These are phyloP conservation scores for Mesorhabditis belari DNA, from an alignment of 2,888 invertebrate species.

Conservation along the genomic window DNA sequence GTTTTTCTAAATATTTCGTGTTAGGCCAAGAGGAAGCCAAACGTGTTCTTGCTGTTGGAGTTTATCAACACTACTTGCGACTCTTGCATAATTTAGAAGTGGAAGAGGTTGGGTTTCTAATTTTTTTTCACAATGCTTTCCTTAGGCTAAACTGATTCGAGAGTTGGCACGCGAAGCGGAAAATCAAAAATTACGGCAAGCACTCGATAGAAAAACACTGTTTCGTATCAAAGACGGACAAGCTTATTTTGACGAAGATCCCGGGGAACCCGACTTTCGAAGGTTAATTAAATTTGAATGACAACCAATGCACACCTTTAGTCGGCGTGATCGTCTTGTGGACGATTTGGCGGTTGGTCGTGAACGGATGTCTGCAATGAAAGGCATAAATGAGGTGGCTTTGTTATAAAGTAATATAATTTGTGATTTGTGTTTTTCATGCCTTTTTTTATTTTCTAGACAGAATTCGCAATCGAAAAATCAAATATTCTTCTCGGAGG, in stretches of 20 bases:
- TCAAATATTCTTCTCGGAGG: slow-evolving; percentile 89
- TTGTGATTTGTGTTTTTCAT: slow-evolving; percentile 69
- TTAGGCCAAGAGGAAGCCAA: slow-evolving; percentile 71
- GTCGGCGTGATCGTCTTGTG: not conserved
- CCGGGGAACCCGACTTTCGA: not conserved
- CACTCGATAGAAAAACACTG: too few relatives aligned
- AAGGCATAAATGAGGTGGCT: not conserved
- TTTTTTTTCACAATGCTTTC: not conserved
- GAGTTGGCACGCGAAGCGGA: too few relatives aligned
- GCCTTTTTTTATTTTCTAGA: slow-evolving; percentile 2
- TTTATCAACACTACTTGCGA: slow-evolving; percentile 96
- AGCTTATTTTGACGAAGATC: not conserved
- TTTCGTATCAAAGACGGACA: too few relatives aligned
- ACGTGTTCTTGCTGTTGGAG: slow-evolving; percentile 91
- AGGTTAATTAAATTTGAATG: not conserved
- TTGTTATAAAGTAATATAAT: slow-evolving; percentile 65
- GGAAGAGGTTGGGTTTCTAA: slow-evolving; percentile 7
- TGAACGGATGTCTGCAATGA: not conserved
- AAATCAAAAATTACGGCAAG: not conserved
- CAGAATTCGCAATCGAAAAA: slow-evolving; percentile 73
- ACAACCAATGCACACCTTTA: slow-evolving; percentile 2
- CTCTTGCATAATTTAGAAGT: slow-evolving; percentile 73
- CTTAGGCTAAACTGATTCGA: not conserved
- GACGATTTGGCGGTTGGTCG: not conserved
- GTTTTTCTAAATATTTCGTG: not conserved